Conservation (phyloP, 2,888 invertebrate genomes). For the Agrotis exclamationis region DNA sequence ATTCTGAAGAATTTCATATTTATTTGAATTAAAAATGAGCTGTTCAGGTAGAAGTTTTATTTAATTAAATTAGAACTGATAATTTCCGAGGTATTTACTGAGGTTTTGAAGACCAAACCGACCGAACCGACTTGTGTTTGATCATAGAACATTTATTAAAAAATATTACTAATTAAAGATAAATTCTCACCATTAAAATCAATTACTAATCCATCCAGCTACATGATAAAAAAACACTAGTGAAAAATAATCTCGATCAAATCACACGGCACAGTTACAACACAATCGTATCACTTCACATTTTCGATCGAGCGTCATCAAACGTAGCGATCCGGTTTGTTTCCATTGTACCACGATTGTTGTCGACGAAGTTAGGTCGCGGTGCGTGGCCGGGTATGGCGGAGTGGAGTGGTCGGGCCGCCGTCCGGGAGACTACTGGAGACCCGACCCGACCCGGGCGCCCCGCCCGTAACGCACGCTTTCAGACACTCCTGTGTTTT, state of each 20-base stretch:
- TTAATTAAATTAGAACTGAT: neutral
- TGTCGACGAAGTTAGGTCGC: slow-evolving; percentile 71
- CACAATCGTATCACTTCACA: slow-evolving; percentile 76
- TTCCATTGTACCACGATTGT: slow-evolving; percentile 75
- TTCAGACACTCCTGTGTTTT: slow-evolving; percentile 68
- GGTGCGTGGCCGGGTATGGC: slow-evolving; percentile 46
- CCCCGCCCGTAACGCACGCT: slow-evolving; percentile 65
- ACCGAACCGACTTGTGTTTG: neutral
- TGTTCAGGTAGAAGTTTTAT: neutral
- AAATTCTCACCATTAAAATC: slow-evolving; percentile 55
- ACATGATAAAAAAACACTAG: slow-evolving; percentile 49
- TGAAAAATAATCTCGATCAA: slow-evolving; percentile 35
- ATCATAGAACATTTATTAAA: neutral
- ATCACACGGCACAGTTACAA: slow-evolving; percentile 51
- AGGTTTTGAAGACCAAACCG: neutral
- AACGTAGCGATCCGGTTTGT: slow-evolving; percentile 72
- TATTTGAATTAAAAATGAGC: neutral
- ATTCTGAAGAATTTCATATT: neutral
- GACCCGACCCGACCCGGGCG: slow-evolving; percentile 66
- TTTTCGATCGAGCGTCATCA: slow-evolving; percentile 73
- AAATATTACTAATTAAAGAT: slow-evolving; percentile 2
- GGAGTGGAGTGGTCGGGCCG: slow-evolving; percentile 65
- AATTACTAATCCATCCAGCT: slow-evolving; percentile 44
- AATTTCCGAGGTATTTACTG: neutral
- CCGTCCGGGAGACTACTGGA: slow-evolving; percentile 78